Evolutionary conservation across 2,113 vertebrate species (phyloP).

Genomic region (Pterophyllum scalare): DNA sequence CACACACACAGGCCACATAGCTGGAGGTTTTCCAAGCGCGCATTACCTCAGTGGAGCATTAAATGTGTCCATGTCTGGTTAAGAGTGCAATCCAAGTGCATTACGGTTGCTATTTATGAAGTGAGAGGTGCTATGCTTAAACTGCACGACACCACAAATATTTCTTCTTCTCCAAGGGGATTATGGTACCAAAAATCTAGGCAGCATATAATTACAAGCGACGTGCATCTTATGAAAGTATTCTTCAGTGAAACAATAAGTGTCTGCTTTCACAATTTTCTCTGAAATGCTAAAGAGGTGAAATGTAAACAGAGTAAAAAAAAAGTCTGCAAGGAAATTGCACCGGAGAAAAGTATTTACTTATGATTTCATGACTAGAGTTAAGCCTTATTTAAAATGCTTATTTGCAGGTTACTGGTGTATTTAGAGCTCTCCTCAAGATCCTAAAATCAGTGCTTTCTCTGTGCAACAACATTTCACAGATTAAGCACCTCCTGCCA

Average conservation of each 20-base stretch:
- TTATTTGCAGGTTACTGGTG: background rate
- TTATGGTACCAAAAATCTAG: background rate
- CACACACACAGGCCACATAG: background rate
- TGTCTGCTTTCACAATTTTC: background rate
- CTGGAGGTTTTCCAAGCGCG: conserved; percentile 27
- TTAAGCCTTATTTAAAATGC: background rate
- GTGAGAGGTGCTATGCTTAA: conserved; percentile 9
- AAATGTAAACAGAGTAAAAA: background rate
- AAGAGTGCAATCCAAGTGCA: background rate
- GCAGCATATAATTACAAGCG: background rate
- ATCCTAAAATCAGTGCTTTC: background rate
- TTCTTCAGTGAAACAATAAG: background rate
- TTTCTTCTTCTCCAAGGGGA: background rate
- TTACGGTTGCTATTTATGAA: conserved; percentile 18
- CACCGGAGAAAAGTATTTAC: background rate
- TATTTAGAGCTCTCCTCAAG: background rate
- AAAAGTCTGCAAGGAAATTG: background rate
- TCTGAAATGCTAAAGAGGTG: background rate
- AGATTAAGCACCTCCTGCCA: conserved; percentile 9
- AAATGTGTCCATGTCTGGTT: conserved; percentile 18
- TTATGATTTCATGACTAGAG: background rate
- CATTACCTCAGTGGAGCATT: conserved; percentile 21
- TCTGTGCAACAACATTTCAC: background rate
- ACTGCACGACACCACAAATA: background rate
- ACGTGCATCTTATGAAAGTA: background rate